Evolutionary conservation across 2,797 vertebrate genomes (phyloP).

Genomic region (Acanthis flammea): DNA sequence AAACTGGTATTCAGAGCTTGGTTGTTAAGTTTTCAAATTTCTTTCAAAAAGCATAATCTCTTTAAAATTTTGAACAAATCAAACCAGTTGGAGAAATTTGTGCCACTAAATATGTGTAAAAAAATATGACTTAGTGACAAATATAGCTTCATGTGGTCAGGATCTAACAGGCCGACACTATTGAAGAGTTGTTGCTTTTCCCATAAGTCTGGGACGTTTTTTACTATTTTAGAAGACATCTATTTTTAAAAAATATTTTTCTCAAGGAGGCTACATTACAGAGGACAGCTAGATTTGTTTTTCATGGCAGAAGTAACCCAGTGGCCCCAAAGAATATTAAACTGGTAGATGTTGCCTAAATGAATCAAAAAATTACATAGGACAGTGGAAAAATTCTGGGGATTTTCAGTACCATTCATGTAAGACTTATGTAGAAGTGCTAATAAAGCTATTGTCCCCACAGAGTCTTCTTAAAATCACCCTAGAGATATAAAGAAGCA

Average conservation of each 20-base stretch:
- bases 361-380: background rate
- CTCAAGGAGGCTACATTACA: background rate
- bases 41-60: background rate
- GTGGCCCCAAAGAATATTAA: background rate
- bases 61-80: background rate
- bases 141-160: background rate
- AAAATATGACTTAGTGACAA: background rate
- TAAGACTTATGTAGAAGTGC: background rate
- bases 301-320: background rate
- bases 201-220: accelerated
- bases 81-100: background rate
- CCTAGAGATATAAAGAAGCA: background rate
- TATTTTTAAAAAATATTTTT: background rate
- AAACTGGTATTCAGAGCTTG: background rate
- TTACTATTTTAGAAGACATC: background rate
- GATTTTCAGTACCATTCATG: background rate
- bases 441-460: background rate
- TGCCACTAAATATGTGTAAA: background rate
- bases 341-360: background rate
- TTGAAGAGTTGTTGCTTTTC: background rate
- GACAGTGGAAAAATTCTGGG: background rate
- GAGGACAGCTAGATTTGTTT: background rate
- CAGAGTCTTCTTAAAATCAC: background rate
- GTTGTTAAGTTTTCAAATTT: background rate
- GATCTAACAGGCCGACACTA: background rate